Base-by-base conservation (phyloP, 2,113 vertebrate genomes). In the Indicator maculatus region DNA sequence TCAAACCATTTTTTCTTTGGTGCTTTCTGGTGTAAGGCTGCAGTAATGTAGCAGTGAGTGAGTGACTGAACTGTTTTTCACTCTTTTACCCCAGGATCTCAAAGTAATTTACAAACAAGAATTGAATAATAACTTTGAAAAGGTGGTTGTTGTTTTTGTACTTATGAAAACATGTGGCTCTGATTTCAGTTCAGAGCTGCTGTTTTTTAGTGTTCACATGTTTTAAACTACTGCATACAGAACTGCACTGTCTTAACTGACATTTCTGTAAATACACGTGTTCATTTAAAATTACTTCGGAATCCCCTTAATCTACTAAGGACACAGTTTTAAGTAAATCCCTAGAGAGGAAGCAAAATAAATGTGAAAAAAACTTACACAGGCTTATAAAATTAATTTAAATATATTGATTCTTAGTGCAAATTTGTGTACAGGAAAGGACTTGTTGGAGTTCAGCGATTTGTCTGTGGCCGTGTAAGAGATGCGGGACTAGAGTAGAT, bases 1-100 rank as follows among this genome's bases (percentile, higher is more conserved):
- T 39, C 93, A 74, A 89, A 44, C 79, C 79, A 53, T 78, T 91
- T 93, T 93, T 83, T 88, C 75, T 81, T 86, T 81, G 58, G 69
- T 77, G 38, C 79, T 81, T 67, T 50, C 60, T 86, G 47, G 28
- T 67, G 27, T 87, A 79, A 89, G 75, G n/a, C 86, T 92, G 64
- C 60, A 80, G 5, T 67, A 74, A 75, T 16, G 11, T 24, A 85
- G 56, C 64, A 78, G 28, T 38, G 89, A 77, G 28, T 47, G 89
- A 70, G 31, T 70, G 53, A 41, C 14, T 19, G 30, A 85, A 27
- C 17, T 60, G 23, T 47, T 75, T 74, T 73, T 74, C 60, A 20
- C 65, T 44, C 15, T 83, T 91, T 52, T 56, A 66, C 24, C 10
- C 45, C 44, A 61, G 33, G 14, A 84, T 79, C 74, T 91, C 74